Evolutionary conservation across 2,888 invertebrate genomes (phyloP), one percentile per base, ranked within the genome.

Genomic region (Erannis defoliaria): DNA sequence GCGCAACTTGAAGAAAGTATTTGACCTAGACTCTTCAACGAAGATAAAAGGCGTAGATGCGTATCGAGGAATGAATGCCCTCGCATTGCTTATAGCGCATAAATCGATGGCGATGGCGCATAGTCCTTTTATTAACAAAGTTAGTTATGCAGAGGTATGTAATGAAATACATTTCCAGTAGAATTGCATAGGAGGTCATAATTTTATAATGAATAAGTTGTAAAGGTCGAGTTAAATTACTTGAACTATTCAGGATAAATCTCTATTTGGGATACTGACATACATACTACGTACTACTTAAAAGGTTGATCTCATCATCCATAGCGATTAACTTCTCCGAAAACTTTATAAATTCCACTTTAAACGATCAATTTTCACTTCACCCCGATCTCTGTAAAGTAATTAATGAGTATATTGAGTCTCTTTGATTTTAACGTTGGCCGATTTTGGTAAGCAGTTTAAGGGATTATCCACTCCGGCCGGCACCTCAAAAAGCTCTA

Each of bases 51-150:
- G 93, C 0, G 75, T 94, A 0, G 93, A 95, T 70, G 94, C 94
- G 0, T 89, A 93, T 46, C 82, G 94, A 68, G 92, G 92, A 2
- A 73, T 94, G 26, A 94, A 94, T 66, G 94, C 94, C 0, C 69
- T 95, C 0, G 94, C 92, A 1, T 75, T 95, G 56, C 75, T 94
- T 2, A 71, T 94, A 48, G 93, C 94, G 0, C 95, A 95, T 68
- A 95, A 94, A 78, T 92, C 93, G 0, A 93, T 94, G 90, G 94
- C 94, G 0, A 87, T 94, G 82, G 90, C 94, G 5, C 95, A 94
- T 70, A 94, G 87, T 68, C 94, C 94, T 0, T 94, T 89, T 66
- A 86, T 94, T 16, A 95, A 95, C 72, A 94, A 94, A 77, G 92
- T 93, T 10, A 78, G 83, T 59, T 93, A 90, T 80, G 88, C 93